Evolutionary conservation across 2,113 vertebrate genomes (phyloP).

Genomic region (Pampusana beccarii): DNA sequence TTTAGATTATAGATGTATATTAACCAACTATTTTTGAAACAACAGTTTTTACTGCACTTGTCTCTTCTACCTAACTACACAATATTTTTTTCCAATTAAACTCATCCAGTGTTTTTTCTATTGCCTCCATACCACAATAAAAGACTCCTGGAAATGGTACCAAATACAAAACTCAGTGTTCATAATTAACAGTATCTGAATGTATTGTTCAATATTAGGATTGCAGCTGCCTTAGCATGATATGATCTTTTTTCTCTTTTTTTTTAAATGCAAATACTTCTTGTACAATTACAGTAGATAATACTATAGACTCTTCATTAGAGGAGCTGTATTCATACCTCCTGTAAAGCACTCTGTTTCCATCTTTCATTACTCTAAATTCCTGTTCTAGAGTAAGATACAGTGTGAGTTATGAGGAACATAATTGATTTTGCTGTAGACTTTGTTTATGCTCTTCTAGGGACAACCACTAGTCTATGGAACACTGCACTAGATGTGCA

Average conservation of each 20-base stretch:
- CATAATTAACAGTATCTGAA: neutral
- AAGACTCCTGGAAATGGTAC: neutral
- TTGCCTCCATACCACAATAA: neutral
- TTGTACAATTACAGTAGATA: no score
- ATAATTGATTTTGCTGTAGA: neutral
- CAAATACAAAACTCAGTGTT: neutral
- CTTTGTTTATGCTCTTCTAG: neutral
- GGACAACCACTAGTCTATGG: neutral
- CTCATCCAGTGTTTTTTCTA: neutral
- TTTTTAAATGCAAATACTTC: neutral
- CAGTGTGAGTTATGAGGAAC: neutral
- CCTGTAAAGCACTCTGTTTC: neutral
- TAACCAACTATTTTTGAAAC: neutral
- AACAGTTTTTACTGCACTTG: neutral
- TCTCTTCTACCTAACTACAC: neutral
- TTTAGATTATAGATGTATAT: neutral
- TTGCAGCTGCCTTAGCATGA: neutral
- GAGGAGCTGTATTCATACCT: neutral
- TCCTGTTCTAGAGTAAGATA: neutral
- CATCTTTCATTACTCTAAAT: neutral
- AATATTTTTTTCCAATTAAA: neutral
- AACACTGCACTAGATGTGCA: neutral
- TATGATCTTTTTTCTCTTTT: fast-evolving
- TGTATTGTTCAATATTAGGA: neutral
- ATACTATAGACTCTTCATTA: no score